Evolutionary conservation across 1,140 invertebrate genomes (phyloP).

Genomic region (Musca domestica): DNA sequence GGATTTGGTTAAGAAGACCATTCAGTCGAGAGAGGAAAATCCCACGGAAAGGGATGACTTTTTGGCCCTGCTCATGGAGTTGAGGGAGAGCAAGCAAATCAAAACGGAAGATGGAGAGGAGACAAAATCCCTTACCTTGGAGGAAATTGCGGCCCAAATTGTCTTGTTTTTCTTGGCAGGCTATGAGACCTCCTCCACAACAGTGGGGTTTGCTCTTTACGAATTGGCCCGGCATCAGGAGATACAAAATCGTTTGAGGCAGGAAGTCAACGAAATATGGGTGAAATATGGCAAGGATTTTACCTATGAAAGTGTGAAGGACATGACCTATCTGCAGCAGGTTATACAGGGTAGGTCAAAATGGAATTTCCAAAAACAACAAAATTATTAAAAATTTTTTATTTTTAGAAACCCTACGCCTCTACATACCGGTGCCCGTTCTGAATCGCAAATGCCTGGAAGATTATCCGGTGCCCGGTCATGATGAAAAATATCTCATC

Average conservation of each 20-base stretch:
- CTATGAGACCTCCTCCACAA: conserved; percentile 34
- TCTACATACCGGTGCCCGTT: conserved; percentile 55
- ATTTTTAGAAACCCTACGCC: conserved; percentile 51
- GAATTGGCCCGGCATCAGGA: neutral
- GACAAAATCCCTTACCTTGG: conserved; percentile 18
- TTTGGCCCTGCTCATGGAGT: conserved; percentile 41
- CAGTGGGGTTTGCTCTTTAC: conserved; percentile 52
- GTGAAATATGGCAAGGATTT: neutral
- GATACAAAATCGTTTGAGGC: neutral
- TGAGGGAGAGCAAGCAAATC: conserved; percentile 2
- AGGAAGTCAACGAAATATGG: neutral
- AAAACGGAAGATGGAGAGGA: conserved; percentile 10
- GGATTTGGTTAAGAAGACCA: conserved; percentile 38
- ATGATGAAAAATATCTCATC: conserved; percentile 58
- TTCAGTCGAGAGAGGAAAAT: conserved; percentile 46
- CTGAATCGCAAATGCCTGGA: conserved; percentile 31
- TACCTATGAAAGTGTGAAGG: neutral
- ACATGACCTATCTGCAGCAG: neutral
- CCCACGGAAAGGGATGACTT: conserved; percentile 41
- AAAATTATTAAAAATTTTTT: neutral
- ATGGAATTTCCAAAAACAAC: neutral
- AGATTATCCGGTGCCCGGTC: conserved; percentile 30
- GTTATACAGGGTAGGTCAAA: neutral
- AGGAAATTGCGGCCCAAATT: conserved; percentile 28
- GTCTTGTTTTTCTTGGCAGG: conserved; percentile 33